These are phyloP conservation scores for Pseudomyrmex cubaensis DNA, from an alignment of 1,140 invertebrate genomes.

Conservation along the genomic window DNA sequence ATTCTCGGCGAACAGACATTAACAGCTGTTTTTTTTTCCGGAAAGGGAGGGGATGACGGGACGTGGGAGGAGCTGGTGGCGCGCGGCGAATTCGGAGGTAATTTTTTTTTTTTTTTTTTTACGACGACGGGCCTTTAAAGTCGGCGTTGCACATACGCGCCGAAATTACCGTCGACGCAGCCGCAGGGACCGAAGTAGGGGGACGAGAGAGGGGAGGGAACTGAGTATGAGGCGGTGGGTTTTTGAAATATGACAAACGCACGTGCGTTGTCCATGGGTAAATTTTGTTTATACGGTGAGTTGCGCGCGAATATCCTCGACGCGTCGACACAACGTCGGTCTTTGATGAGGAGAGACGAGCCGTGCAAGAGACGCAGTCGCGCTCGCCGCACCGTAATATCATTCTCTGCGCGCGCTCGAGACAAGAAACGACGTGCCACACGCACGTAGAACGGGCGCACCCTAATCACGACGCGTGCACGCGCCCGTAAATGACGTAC, in stretches of 20 bases:
- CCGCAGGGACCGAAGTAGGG: conserved; percentile 32
- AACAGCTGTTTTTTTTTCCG: conserved; percentile 63
- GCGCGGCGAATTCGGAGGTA: conserved; percentile 25
- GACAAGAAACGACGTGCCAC: conserved; percentile 16
- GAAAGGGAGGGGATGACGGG: not conserved
- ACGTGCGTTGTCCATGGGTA: conserved; percentile 73
- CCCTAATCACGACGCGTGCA: conserved; percentile 36
- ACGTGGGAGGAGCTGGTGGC: conserved; percentile 9
- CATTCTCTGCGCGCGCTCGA: not conserved
- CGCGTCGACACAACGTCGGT: conserved; percentile 70
- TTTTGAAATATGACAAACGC: conserved; percentile 77
- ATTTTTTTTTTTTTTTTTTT: conserved; percentile 39
- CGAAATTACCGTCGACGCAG: conserved; percentile 69
- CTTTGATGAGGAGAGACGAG: conserved; percentile 79
- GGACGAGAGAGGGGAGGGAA: not conserved
- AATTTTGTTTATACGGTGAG: conserved; percentile 75
- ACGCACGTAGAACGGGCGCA: not conserved
- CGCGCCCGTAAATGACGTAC: conserved; percentile 17
- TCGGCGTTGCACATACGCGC: conserved; percentile 52
- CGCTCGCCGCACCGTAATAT: conserved; percentile 5
- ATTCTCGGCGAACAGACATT: conserved; percentile 61
- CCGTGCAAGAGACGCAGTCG: conserved; percentile 66
- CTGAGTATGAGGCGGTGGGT: conserved; percentile 28
- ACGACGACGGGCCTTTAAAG: conserved; percentile 65
- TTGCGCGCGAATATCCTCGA: conserved; percentile 63